Base-by-base conservation (phyloP, 2,113 vertebrate species). In the Ictalurus punctatus region DNA sequence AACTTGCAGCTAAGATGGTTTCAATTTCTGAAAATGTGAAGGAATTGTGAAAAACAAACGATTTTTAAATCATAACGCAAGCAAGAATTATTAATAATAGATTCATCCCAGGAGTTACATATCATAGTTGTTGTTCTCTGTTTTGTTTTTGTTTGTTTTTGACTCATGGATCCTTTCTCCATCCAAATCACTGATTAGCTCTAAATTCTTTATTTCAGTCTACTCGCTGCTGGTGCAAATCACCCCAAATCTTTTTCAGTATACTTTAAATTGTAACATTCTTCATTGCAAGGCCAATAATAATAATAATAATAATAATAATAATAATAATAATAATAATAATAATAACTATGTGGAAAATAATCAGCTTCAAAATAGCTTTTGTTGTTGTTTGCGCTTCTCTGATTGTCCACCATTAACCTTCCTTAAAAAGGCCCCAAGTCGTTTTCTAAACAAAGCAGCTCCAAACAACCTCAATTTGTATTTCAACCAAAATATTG, bases 401-500 rank as follows among this genome's bases (percentile, higher is more conserved):
- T 87, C 78, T 83, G 79, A 80, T 71, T 83, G 54, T 82, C 65
- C 0, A 2, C 17, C 23, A 25, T 74, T 69, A 69, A 85, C 81
- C 58, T 83, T 83, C 58, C 34, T 63, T 83, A 63, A 87, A 81
- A 85, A 80, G 21, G 37, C 83, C 89, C 30, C 2, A 19, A 65
- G 78, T 83, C 16, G 59, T 58, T 80, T 85, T 79, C 71, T 81
- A 71, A 90, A 88, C 74, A 85, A 80, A 69, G 82, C 52, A 78
- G 63, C 73, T 81, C 73, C 40, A 80, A 48, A 69, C 56, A 83
- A 83, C 52, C 73, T 87, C 74, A 37, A 61, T 87, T 76, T 63
- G 27, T 88, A 87, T 69, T 48, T 65, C 84, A 83, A 17, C 69
- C 59, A 71, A 88, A 82, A 88, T 13, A 90, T 30, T 76, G 85